These are phyloP conservation scores for Anthonomus grandis DNA, from an alignment of 1,140 invertebrate genomes.

Conservation along the genomic window DNA sequence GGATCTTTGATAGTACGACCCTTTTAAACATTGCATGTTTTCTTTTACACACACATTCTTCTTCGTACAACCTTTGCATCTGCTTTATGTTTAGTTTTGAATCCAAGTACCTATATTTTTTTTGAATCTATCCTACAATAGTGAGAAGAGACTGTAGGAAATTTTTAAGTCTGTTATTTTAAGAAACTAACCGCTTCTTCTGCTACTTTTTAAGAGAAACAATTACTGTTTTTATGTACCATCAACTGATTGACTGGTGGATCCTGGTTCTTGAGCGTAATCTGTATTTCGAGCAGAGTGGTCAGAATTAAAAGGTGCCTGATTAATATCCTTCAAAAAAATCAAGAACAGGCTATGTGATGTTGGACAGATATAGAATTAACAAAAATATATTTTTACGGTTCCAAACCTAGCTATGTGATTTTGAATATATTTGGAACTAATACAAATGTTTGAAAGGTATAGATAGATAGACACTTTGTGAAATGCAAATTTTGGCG, in stretches of 20 bases:
- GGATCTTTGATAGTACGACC: too few relatives aligned
- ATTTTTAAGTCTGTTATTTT: background rate
- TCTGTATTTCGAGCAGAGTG: background rate
- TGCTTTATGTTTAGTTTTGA: background rate
- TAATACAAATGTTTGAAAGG: background rate
- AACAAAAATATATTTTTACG: too few relatives aligned
- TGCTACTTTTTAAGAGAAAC: background rate
- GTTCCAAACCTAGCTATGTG: background rate
- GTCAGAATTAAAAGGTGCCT: background rate
- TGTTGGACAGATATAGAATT: background rate
- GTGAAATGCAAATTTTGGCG: background rate
- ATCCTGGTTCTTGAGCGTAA: background rate
- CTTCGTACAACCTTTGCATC: background rate
- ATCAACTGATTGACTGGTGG: too few relatives aligned
- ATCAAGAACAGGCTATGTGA: background rate
- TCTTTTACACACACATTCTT: background rate
- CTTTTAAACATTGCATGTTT: too few relatives aligned
- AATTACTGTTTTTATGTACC: background rate
- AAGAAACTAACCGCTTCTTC: background rate
- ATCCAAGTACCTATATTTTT: too few relatives aligned
- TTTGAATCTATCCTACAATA: background rate
- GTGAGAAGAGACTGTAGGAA: too few relatives aligned
- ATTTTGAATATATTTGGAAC: background rate
- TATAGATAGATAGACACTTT: too few relatives aligned
- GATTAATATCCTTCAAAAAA: background rate